These are phyloP conservation scores for Liasis olivaceus DNA, from an alignment of 2,797 vertebrate genomes.

Conservation along the genomic window DNA sequence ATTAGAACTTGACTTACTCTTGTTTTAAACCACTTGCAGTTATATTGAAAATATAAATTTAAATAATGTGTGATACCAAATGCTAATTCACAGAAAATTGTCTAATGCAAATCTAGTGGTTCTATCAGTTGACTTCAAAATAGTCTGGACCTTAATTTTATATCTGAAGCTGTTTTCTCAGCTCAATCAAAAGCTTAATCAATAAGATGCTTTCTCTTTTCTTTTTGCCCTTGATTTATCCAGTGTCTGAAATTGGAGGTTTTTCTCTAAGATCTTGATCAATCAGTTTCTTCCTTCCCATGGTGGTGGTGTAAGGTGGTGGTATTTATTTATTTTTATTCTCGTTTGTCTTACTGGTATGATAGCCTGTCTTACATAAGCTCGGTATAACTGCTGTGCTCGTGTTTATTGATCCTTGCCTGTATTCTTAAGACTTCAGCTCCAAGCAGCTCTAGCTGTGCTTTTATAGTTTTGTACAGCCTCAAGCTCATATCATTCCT, in stretches of 20 bases:
- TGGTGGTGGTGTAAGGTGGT: slow-evolving; percentile 74
- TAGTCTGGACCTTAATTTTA: not conserved
- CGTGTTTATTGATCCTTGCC: slow-evolving; percentile 41
- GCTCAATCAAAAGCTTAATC: slow-evolving; percentile 60
- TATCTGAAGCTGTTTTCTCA: slow-evolving; percentile 38
- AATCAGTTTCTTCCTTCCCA: slow-evolving; percentile 67
- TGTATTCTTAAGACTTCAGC: slow-evolving; percentile 54
- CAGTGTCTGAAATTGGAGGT: slow-evolving; percentile 76
- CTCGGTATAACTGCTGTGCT: slow-evolving; percentile 61
- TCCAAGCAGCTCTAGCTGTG: slow-evolving; percentile 50
- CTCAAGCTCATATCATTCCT: not conserved
- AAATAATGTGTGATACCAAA: slow-evolving; percentile 41
- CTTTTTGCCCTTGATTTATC: slow-evolving; percentile 73
- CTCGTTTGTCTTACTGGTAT: slow-evolving; percentile 54
- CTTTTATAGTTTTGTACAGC: not conserved
- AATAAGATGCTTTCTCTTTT: slow-evolving; percentile 69
- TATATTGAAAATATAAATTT: slow-evolving; percentile 56
- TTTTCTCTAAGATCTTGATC: slow-evolving; percentile 74
- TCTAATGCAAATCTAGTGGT: slow-evolving; percentile 1
- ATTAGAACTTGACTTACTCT: not conserved
- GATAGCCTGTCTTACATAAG: slow-evolving; percentile 53
- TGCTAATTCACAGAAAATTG: slow-evolving; percentile 22
- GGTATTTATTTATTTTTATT: slow-evolving; percentile 58
- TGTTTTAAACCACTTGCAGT: not conserved
- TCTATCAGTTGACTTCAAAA: slow-evolving; percentile 7